phyloP scores from a whole-genome alignment of 2,113 vertebrate species.

The Caranx melampygus region DNA sequence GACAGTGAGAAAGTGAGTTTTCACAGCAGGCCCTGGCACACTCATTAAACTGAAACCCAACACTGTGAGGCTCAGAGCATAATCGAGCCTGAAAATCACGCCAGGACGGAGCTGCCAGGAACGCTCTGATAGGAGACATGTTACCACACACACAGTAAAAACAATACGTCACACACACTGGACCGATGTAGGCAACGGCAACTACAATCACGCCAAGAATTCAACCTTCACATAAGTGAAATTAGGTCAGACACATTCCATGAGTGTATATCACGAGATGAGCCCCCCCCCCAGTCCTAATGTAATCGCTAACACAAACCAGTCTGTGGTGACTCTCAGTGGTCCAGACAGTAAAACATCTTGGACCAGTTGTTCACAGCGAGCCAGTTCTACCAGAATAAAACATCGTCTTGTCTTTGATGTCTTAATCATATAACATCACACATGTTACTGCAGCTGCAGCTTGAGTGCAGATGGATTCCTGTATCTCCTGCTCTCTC shows the following conservation, averaged over 20 bases:
- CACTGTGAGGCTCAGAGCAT: not conserved
- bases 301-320: no score
- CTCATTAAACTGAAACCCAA: conserved; percentile 50
- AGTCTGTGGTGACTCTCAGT: not conserved
- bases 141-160: not conserved
- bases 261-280: not conserved
- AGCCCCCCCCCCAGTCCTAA: no score
- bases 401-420: no score
- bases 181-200: not conserved
- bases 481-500: no score
- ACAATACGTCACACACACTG: not conserved
- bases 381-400: no score
- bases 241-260: not conserved
- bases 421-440: no score
- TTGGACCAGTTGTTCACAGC: no score
- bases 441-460: no score
- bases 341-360: not conserved
- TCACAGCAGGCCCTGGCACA: conserved; percentile 32
- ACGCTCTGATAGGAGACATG: not conserved
- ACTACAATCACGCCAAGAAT: not conserved
- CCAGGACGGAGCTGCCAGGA: not conserved
- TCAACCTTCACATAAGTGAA: not conserved
- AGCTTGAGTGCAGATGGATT: no score
- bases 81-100: conserved; percentile 20
- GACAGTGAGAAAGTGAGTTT: not conserved